Evolutionary conservation across 2,888 invertebrate species (phyloP), one percentile per base, ranked within the genome.

Genomic region (Hoplodrina ambigua): DNA sequence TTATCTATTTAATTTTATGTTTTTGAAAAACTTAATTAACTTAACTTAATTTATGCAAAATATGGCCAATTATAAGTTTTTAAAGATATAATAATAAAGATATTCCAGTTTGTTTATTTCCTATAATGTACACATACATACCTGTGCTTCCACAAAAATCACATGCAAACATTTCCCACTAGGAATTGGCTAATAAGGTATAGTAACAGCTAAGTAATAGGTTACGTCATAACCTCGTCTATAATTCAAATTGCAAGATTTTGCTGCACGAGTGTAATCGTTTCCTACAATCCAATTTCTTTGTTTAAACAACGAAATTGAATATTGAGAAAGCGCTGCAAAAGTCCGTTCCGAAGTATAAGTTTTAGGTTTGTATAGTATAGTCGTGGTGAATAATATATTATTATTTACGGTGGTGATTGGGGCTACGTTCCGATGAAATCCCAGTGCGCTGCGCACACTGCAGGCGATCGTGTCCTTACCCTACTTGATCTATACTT

Each of bases 291-390:
- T 93, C 89, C 91, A 92, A 93, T 93, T 91, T 89, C 90, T 87
- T 91, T 91, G 92, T 93, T 94, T 91, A 92, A 93, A 93, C 89
- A 93, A 90, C 82, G 88, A 86, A 90, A 93, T 93, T 89, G 91
- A 91, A 93, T 90, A 91, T 92, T 90, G 91, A 91, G 88, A 90
- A 89, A 89, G 86, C 88, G 76, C 89, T 89, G 91, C 88, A 91
- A 90, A 88, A 91, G 88, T 91, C 87, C 83, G 87, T 89, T 91
- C 69, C 78, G 81, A 84, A 87, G 86, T 72, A 78, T 87, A 85
- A 86, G 85, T 88, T 85, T 83, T 84, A 86, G 85, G 75, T 81
- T 81, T 68, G 70, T 80, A 74, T 78, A 73, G 80, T 75, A 80
- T 77, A 64, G 68, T 66, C 62, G 84, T 80, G 73, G 80, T 87